Evolutionary conservation across 30 jellyfish, hydroid and myxozoan genomes (phyloP), one percentile per base, ranked within the genome.

Genomic region (Rhopilema esculentum): DNA sequence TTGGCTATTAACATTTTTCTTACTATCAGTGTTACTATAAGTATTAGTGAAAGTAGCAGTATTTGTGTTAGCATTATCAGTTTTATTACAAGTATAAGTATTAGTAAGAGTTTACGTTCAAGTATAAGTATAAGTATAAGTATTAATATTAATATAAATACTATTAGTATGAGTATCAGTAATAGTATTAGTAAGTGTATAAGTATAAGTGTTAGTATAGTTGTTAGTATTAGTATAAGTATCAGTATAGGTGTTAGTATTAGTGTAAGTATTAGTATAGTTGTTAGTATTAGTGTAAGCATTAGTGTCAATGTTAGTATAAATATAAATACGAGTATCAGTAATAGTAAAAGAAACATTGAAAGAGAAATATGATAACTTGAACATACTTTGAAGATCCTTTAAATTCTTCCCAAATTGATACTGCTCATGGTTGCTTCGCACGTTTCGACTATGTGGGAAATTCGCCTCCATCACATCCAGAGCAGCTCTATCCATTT

Each of bases 401-500:
- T 40, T 40, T 40, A 12, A 6, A 40, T 40, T 40, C 57, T 40
- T 40, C 12, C 57, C 57, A 40, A 40, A 40, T 12, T 40, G 49
- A 20, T 8, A 6, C 78, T 26, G 28, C 12, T 67, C 78, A 2
- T 6, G 33, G 31, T 8, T 67, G 78, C 78, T 67, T 18, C 78
- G 33, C 6, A 49, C n/a, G 8, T 28, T 16, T 8, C 78, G 78
- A 49, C 12, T 28, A 67, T 21, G 78, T 33, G 78, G 49, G 49
- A 67, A 67, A 26, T 67, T 26, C 33, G 78, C n/a, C 31, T 67
- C 78, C 78, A 67, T 21, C 1, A 26, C 49, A 8, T 24, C 12
- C 7, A 67, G 49, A 24, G 78, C 78, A 8, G 78, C 78, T 67
- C 18, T 21, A 24, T 67, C 78, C 49, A 67, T n/a, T 31, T n/a